Evolutionary conservation across 2,888 invertebrate genomes (phyloP).

Genomic region (Encarsia formosa): DNA sequence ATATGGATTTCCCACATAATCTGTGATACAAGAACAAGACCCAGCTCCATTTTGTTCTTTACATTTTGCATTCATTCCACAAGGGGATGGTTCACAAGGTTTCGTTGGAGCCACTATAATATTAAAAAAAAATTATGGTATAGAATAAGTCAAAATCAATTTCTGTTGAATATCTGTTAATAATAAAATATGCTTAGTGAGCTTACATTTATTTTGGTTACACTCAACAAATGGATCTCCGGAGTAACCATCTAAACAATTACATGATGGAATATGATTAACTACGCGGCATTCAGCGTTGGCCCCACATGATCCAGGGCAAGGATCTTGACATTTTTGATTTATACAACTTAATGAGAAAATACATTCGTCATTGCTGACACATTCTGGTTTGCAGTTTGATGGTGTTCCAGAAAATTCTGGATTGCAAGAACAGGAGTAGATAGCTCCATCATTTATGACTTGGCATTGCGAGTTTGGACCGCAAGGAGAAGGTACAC

Average conservation of each 20-base stretch:
- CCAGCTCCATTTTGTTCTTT: conserved; percentile 67
- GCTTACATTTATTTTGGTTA: conserved; percentile 49
- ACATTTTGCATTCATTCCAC: conserved; percentile 74
- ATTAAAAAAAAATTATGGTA: neutral
- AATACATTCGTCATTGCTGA: conserved; percentile 50
- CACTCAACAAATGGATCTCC: conserved; percentile 60
- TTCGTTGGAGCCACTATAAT: conserved; percentile 45
- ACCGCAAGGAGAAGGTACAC: conserved; percentile 59
- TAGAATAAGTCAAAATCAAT: neutral
- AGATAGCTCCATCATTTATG: conserved; percentile 66
- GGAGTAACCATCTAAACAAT: conserved; percentile 56
- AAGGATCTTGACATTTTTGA: conserved; percentile 51
- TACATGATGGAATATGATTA: conserved; percentile 61
- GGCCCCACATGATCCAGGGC: conserved; percentile 50
- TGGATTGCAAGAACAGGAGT: conserved; percentile 71
- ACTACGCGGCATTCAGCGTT: conserved; percentile 55
- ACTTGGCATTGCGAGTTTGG: conserved; percentile 69
- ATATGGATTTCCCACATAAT: conserved; percentile 69
- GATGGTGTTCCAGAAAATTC: conserved; percentile 73
- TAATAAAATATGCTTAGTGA: too few species aligned
- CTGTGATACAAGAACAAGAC: conserved; percentile 70
- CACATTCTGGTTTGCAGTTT: conserved; percentile 52
- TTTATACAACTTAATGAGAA: conserved; percentile 58
- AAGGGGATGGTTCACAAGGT: conserved; percentile 69
- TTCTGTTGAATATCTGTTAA: too few species aligned